These are phyloP conservation scores for Anthonomus grandis DNA, from an alignment of 1,140 invertebrate species.

Conservation along the genomic window DNA sequence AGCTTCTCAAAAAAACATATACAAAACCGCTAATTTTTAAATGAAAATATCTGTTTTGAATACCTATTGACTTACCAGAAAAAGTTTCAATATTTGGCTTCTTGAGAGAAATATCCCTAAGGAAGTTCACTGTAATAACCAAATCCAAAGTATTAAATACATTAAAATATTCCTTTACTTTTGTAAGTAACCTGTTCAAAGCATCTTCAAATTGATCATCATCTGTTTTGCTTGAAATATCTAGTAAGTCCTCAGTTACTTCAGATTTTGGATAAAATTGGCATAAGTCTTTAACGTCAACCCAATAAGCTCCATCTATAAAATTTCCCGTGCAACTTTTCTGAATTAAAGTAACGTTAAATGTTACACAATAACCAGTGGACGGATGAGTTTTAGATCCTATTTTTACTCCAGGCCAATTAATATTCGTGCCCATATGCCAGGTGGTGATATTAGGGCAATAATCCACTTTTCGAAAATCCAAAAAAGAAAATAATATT, in stretches of 20 bases:
- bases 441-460: conserved; percentile 1
- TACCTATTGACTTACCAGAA: conserved; percentile 5
- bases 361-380: conserved; percentile 22
- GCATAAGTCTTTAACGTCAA: conserved; percentile 4
- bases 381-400: background rate
- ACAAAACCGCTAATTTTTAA: too few species aligned
- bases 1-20: too few species aligned
- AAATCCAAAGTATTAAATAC: conserved; percentile 15
- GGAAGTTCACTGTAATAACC: conserved; percentile 5
- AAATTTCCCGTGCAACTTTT: conserved; percentile 23
- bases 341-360: conserved; percentile 11
- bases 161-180: background rate
- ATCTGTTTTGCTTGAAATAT: background rate
- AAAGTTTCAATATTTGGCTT: conserved; percentile 5
- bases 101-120: background rate
- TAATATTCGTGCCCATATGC: conserved; percentile 3
- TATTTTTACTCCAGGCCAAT: background rate
- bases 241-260: background rate
- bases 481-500: conserved; percentile 17
- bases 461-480: conserved; percentile 19
- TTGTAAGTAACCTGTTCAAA: background rate
- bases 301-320: conserved; percentile 25
- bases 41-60: background rate
- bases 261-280: conserved; percentile 8
- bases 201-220: background rate